Evolutionary conservation across 1,140 invertebrate genomes (phyloP).

Genomic region (Penaeus japonicus): DNA sequence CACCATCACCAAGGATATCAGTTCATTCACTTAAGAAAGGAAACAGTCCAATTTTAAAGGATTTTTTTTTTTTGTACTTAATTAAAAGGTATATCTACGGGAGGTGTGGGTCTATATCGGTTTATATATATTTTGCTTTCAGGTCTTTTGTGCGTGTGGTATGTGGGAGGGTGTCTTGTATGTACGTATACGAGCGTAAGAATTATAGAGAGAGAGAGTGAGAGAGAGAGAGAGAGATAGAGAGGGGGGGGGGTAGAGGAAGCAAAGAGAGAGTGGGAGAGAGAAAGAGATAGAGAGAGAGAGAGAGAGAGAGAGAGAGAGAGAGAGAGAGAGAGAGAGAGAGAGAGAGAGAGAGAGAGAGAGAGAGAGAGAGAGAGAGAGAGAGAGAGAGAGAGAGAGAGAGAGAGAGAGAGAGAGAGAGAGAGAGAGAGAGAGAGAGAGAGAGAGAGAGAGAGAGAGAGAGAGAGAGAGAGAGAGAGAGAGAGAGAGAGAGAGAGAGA

Average conservation of each 20-base stretch:
- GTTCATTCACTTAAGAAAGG: too few relatives aligned
- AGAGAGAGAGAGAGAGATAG: constrained; percentile 16
- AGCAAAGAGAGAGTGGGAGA: background rate
- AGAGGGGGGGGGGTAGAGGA: background rate
- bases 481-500: background rate
- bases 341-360: background rate
- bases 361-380: background rate
- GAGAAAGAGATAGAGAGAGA: background rate
- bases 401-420: constrained; percentile 22
- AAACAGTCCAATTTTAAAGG: too few relatives aligned
- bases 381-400: constrained; percentile 22
- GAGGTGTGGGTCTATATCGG: too few relatives aligned
- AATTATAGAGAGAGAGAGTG: background rate
- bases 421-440: constrained; percentile 22
- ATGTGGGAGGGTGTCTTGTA: too few relatives aligned
- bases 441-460: constrained; percentile 21
- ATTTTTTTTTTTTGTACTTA: too few relatives aligned
- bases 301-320: background rate
- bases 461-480: background rate
- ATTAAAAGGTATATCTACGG: too few relatives aligned
- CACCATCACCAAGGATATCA: too few relatives aligned
- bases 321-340: background rate
- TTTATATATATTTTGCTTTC: too few relatives aligned
- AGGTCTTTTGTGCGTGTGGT: too few relatives aligned
- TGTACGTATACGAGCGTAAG: too few relatives aligned